Evolutionary conservation across 2,888 invertebrate genomes (phyloP), one percentile per base, ranked within the genome.

Genomic region (Allolobophora icterica): DNA sequence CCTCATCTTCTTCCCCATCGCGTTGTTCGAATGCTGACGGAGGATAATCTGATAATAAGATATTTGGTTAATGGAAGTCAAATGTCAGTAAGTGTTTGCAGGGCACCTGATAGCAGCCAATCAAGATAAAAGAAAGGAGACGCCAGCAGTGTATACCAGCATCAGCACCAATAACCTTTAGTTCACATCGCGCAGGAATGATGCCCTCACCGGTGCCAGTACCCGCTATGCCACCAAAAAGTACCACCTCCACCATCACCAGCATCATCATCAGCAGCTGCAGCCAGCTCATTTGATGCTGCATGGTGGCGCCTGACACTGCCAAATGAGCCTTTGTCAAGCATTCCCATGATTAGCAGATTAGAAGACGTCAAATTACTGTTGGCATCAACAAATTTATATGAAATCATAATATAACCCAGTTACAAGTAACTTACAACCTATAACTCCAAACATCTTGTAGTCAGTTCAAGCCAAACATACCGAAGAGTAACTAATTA

Each of bases 21-120:
- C 71, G 8, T 71, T 71, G 71, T 71, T 30, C 30, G 11, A 30
- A 71, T n/a, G 71, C 71, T 71, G 71, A 71, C 30, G n/a, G 71
- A 71, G 30, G 71, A 71, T 87, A 87, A 87, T 87, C 87, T 34
- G 35, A 34, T 87, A 87, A 87, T 87, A 87, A 87, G 87, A 87
- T 38, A 38, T 87, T 87, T 38, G 35, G 87, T 87, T 87, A 87
- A 87, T 87, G 87, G 87, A 87, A 87, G 87, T 38, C 87, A 87
- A 87, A 87, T 87, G 87, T 87, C 87, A 87, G 87, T 38, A 87
- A 38, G 38, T 87, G 87, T 87, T 87, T 35, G 87, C 87, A 35
- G 13, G 17, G 87, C 87, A 87, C 21, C 87, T 35, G 34, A 87
- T 87, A 87, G 87, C 87, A 87, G 35, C 35, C 34, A 33, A 38